Conservation (phyloP, 2,113 vertebrate species). For the Cebidichthys violaceus region DNA sequence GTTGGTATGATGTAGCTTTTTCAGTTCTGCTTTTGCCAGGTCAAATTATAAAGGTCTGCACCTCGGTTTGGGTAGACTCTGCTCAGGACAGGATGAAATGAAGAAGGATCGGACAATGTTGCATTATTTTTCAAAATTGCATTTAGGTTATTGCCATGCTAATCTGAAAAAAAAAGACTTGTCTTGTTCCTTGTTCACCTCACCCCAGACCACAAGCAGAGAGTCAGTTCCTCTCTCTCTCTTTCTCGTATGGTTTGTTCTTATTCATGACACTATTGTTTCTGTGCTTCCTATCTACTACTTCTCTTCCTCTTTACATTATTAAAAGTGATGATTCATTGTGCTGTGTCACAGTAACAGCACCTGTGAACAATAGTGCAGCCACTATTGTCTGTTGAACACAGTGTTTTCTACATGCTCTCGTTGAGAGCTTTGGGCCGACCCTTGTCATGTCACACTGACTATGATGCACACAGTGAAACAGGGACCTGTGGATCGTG, state of each 20-base stretch:
- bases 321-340: constrained; percentile 55
- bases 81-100: constrained; percentile 48
- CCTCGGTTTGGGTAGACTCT: constrained; percentile 50
- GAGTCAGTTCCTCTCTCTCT: constrained; percentile 49
- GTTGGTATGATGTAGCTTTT: constrained; percentile 50
- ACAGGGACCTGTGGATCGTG: constrained; percentile 59
- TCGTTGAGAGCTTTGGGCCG: constrained; percentile 53
- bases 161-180: constrained; percentile 18
- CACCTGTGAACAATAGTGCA: constrained; percentile 51
- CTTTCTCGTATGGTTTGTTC: constrained; percentile 44
- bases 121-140: background rate
- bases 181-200: constrained; percentile 66
- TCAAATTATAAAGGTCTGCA: constrained; percentile 47
- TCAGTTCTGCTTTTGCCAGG: constrained; percentile 60
- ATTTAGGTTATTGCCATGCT: constrained; percentile 25
- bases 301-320: constrained; percentile 76
- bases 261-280: constrained; percentile 69
- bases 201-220: constrained; percentile 49
- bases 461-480: constrained; percentile 74
- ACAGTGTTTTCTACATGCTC: constrained; percentile 48
- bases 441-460: constrained; percentile 72
- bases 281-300: constrained; percentile 72
- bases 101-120: constrained; percentile 56
- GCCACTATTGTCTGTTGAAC: constrained; percentile 44
- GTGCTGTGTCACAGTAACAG: constrained; percentile 63